Conservation (phyloP, 2,113 vertebrate species). For the Xyliphius kryptos region DNA sequence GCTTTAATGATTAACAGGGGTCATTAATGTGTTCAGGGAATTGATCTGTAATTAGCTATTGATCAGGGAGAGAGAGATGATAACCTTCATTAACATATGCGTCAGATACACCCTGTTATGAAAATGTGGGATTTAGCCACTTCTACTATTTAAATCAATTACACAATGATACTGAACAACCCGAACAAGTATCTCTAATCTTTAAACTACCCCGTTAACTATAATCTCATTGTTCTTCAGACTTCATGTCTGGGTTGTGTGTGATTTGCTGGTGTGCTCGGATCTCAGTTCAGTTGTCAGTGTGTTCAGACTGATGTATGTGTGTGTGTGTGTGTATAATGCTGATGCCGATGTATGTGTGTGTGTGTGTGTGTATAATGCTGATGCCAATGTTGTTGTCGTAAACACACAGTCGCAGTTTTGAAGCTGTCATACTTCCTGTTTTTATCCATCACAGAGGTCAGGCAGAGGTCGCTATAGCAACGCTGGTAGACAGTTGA, state of each 20-base stretch:
- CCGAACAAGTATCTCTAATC: too few relatives aligned
- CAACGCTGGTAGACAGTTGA: constrained; percentile 14
- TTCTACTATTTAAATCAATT: too few relatives aligned
- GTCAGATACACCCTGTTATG: background rate
- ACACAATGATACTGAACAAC: too few relatives aligned
- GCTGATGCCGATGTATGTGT: background rate
- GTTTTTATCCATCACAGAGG: constrained; percentile 21
- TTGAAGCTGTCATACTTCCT: constrained; percentile 19
- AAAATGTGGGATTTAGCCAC: too few relatives aligned
- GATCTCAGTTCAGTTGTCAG: too few relatives aligned
- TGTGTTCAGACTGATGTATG: background rate
- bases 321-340: too few relatives aligned
- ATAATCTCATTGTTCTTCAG: too few relatives aligned
- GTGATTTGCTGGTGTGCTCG: too few relatives aligned
- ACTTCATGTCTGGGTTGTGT: too few relatives aligned
- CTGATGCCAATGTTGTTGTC: background rate
- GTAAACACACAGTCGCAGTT: background rate
- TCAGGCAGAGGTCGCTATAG: constrained; percentile 23
- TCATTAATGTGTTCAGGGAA: constrained; percentile 17
- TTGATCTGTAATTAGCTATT: constrained; percentile 43
- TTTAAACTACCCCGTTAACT: too few relatives aligned
- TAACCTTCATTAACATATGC: background rate
- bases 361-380: too few relatives aligned
- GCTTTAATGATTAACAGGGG: constrained; percentile 17
- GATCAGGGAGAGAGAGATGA: constrained; percentile 29